Evolutionary conservation across 2,888 invertebrate species (phyloP), one percentile per base, ranked within the genome.

Genomic region (Microplitis deprimator): DNA sequence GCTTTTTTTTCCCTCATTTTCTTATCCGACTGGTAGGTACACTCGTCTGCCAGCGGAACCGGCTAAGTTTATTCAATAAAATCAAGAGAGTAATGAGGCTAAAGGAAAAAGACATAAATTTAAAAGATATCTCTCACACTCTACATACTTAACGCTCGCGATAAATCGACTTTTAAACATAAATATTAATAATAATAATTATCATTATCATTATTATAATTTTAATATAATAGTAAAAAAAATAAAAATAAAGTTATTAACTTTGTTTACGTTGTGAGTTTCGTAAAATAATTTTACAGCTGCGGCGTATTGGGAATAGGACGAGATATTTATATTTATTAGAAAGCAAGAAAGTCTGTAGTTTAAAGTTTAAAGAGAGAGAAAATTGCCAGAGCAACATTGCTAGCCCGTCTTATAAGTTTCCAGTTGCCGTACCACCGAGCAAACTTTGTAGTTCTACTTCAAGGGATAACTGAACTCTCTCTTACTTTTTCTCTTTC

Each of bases 241-340:
- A 50, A n/a, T n/a, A n/a, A 50, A 50, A 50, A 41, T 10, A 50
- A 50, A 50, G 13, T 50, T 8, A 50, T 13, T 13, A 50, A 50
- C 10, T 50, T 50, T 50, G 50, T 50, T 50, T 50, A 13, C 13
- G 8, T 13, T 50, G 50, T 10, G 13, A 50, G 50, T 50, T 50
- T 50, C 50, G 13, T 50, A 50, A 71, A 76, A 71, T 60, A 71
- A 65, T 76, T 67, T 67, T 76, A 59, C 60, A 71, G 8, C 10
- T 71, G 16, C 39, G 38, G 16, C 29, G 17, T 71, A 70, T 61
- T 8, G 16, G 39, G 13, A 65, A 65, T 65, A 29, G 6, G 29
- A 7, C 8, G 75, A 39, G 81, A 83, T 85, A 85, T 86, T 86
- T 84, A 83, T 85, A 85, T 85, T 85, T 83, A 83, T 84, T 85